A percentile compares a stretch with the other conserved stretches of the same genome.
These are phyloP conservation scores for Atethmia centrago DNA, from an alignment of 2,888 invertebrate genomes.

Conservation along the genomic window DNA sequence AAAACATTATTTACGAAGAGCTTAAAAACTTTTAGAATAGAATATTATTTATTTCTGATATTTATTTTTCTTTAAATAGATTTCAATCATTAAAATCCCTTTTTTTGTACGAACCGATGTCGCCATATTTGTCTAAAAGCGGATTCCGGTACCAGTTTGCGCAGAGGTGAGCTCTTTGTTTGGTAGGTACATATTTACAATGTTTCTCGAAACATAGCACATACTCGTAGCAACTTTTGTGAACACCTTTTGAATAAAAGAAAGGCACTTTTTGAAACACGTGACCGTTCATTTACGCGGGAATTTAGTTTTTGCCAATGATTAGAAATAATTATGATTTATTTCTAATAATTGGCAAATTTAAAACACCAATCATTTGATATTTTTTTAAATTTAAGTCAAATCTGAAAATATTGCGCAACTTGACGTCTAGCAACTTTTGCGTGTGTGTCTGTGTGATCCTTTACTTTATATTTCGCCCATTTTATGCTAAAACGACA, in stretches of 20 bases:
- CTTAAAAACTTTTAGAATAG: neutral
- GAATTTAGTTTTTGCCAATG: neutral
- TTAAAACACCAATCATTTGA: neutral
- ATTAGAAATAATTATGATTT: neutral
- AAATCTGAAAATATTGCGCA: neutral
- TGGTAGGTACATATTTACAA: neutral
- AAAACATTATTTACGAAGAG: neutral
- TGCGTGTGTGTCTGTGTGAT: neutral
- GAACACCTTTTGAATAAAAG: slow-evolving; percentile 1
- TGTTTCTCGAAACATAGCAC: neutral
- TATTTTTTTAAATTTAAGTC: slow-evolving; percentile 1
- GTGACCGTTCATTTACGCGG: neutral
- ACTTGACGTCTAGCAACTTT: neutral
- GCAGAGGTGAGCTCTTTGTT: slow-evolving; percentile 35
- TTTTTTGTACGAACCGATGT: neutral
- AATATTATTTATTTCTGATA: neutral
- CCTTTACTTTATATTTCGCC: slow-evolving; percentile 6
- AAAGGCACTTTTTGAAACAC: neutral
- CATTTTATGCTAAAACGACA: neutral
- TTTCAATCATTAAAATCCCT: slow-evolving; percentile 5
- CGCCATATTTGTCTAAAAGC: slow-evolving; percentile 20
- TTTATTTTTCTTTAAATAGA: neutral
- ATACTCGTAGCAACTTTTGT: neutral
- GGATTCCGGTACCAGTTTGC: slow-evolving; percentile 16
- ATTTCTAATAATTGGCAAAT: too few relatives aligned